Evolutionary conservation across 2,888 invertebrate genomes (phyloP).

Genomic region (Amphipyra berbera): DNA sequence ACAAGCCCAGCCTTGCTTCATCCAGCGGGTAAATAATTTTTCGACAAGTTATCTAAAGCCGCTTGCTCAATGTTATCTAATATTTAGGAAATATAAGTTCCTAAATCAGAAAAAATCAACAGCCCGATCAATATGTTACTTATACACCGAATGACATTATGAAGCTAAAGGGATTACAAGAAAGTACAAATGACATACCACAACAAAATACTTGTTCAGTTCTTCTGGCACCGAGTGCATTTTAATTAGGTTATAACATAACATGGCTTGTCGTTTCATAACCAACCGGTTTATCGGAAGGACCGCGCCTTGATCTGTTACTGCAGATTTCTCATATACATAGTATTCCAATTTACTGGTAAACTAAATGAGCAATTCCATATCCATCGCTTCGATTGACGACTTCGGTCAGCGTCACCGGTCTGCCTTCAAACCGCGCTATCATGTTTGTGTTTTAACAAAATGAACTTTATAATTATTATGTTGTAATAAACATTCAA

Average conservation of each 20-base stretch:
- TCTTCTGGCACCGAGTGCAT: slow-evolving; percentile 32
- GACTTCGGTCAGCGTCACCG: too few species aligned
- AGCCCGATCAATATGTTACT: not conserved
- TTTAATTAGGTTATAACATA: slow-evolving; percentile 48
- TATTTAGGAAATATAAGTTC: too few species aligned
- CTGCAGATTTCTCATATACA: slow-evolving; percentile 1
- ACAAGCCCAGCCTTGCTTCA: slow-evolving; percentile 70
- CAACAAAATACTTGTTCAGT: slow-evolving; percentile 31
- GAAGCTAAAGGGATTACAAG: too few species aligned
- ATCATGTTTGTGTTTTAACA: too few species aligned
- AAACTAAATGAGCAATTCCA: too few species aligned
- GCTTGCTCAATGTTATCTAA: slow-evolving; percentile 44
- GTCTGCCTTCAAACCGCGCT: too few species aligned
- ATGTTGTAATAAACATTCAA: too few species aligned
- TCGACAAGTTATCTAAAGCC: slow-evolving; percentile 54
- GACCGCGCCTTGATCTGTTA: slow-evolving; percentile 25
- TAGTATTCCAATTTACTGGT: too few species aligned
- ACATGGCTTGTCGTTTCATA: slow-evolving; percentile 44
- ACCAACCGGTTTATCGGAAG: slow-evolving; percentile 38
- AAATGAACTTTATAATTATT: too few species aligned
- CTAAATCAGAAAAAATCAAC: too few species aligned
- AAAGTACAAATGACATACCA: not conserved
- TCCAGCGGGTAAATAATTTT: slow-evolving; percentile 61
- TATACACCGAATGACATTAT: too few species aligned
- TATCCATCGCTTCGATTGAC: too few species aligned